Conservation (phyloP, 2,888 invertebrate species). For the Drosophila neutralis region DNA sequence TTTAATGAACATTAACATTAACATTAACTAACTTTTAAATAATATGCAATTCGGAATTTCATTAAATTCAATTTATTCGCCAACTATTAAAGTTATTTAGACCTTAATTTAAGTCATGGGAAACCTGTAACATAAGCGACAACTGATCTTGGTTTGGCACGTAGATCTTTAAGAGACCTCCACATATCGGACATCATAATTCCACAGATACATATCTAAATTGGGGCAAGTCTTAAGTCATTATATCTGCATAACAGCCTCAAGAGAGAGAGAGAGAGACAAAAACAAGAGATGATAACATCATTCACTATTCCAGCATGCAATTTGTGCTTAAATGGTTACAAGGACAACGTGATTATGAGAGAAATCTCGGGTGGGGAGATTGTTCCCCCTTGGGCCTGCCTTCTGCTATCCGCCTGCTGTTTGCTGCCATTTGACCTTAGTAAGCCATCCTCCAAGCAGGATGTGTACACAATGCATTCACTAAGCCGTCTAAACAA, state of each 20-base stretch:
- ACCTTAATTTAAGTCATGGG: background rate
- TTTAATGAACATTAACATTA: no score
- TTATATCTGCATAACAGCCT: conserved; percentile 3
- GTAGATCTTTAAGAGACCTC: background rate
- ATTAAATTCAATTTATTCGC: background rate
- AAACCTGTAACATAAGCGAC: background rate
- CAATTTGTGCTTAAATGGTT: conserved; percentile 64
- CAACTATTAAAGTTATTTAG: background rate
- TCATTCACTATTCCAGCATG: conserved; percentile 27
- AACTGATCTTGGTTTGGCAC: background rate
- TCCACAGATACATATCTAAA: conserved; percentile 1
- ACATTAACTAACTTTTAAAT: no score
- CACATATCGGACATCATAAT: background rate
- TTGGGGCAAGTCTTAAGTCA: background rate
- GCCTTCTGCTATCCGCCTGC: conserved; percentile 1
- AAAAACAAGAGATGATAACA: conserved; percentile 19
- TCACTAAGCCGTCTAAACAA: conserved; percentile 69
- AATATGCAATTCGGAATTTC: no score
- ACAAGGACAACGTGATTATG: conserved; percentile 74
- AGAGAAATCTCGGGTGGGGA: conserved; percentile 32
- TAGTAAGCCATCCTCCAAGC: conserved; percentile 48
- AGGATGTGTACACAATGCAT: conserved; percentile 62
- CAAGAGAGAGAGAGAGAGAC: conserved; percentile 8
- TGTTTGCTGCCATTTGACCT: conserved; percentile 63
- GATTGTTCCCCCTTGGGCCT: conserved; percentile 6